These are phyloP conservation scores for Phymatocera aterrima DNA, from an alignment of 2,888 invertebrate species.

Conservation along the genomic window DNA sequence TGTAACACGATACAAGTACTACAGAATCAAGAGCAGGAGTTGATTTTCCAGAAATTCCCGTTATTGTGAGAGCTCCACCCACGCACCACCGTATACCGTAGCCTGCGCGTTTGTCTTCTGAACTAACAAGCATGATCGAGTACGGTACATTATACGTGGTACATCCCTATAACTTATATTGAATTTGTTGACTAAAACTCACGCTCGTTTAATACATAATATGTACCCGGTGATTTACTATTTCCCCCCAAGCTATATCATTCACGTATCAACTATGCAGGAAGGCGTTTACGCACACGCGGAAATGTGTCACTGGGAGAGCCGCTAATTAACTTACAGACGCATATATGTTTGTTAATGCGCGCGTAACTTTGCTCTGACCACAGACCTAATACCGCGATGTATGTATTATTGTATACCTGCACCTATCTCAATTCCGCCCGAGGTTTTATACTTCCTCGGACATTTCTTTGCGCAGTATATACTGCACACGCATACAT, in stretches of 20 bases:
- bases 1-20: background rate
- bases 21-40: constrained; percentile 2
- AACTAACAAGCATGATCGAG: background rate
- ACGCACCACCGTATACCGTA: background rate
- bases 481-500: no score
- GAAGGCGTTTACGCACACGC: constrained; percentile 5
- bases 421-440: background rate
- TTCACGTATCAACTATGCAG: no score
- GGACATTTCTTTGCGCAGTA: no score
- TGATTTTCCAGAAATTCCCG: constrained; percentile 34
- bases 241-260: background rate
- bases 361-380: background rate
- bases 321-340: constrained; percentile 52
- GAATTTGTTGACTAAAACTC: background rate
- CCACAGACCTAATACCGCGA: background rate
- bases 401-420: background rate
- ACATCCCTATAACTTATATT: no score
- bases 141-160: background rate
- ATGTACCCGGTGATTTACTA: constrained; percentile 16
- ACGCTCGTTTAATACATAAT: background rate
- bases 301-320: constrained; percentile 54
- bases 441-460: no score
- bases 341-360: constrained; percentile 42
- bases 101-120: background rate
- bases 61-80: constrained; percentile 9